These are phyloP conservation scores for Drosophila grimshawi DNA, from an alignment of 1,140 invertebrate genomes.

Conservation along the genomic window DNA sequence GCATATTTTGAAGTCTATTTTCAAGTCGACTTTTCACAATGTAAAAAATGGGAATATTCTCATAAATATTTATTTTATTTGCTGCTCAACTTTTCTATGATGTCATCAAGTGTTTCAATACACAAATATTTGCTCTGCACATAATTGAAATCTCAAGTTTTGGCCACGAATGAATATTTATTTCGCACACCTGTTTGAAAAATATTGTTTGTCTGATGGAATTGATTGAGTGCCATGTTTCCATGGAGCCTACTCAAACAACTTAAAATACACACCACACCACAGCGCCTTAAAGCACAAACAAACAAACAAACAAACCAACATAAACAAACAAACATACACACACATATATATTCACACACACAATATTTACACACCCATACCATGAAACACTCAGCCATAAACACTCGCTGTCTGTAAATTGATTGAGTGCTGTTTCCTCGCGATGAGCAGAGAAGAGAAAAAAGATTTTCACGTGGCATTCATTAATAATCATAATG, in stretches of 20 bases:
- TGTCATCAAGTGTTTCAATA: slow-evolving; percentile 13
- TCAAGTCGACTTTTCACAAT: no score
- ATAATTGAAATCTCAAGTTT: slow-evolving; percentile 11
- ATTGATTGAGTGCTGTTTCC: slow-evolving; percentile 71
- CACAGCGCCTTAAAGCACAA: slow-evolving; percentile 27
- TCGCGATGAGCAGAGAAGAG: slow-evolving; percentile 40
- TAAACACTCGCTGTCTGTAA: slow-evolving; percentile 35
- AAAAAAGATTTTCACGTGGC: slow-evolving; percentile 78
- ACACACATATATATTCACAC: background rate
- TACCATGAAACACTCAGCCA: slow-evolving; percentile 1
- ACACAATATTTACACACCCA: background rate
- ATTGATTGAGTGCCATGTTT: slow-evolving; percentile 35
- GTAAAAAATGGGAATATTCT: background rate
- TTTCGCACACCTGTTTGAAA: slow-evolving; percentile 15
- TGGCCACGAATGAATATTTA: slow-evolving; percentile 20
- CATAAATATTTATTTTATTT: background rate
- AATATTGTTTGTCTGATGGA: slow-evolving; percentile 7
- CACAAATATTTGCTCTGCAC: slow-evolving; percentile 11
- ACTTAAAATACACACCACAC: slow-evolving; percentile 33
- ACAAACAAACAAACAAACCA: background rate
- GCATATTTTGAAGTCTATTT: no score
- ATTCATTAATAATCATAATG: slow-evolving; percentile 81
- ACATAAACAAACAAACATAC: background rate
- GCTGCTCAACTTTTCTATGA: background rate
- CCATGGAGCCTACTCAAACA: slow-evolving; percentile 22